Percentiles rank a stretch among this genome's conserved stretches.
phyloP scores from a whole-genome alignment of 1,140 invertebrate species.

The Trinorchestia longiramus region DNA sequence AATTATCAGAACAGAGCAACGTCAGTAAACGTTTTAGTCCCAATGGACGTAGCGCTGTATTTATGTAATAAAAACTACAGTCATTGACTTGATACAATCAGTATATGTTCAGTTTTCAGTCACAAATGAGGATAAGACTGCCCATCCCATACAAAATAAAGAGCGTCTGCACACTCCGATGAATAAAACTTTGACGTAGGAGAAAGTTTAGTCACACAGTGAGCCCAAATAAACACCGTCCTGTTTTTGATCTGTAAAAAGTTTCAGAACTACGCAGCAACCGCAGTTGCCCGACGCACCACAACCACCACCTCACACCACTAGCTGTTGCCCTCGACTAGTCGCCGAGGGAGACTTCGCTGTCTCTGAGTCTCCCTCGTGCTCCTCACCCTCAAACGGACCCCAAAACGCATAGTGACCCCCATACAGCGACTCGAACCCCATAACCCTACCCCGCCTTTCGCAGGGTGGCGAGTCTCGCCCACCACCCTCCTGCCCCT shows the following conservation, averaged over 20 bases:
- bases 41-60: background rate
- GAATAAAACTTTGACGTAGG: background rate
- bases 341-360: background rate
- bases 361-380: slow-evolving; percentile 28
- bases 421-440: background rate
- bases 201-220: background rate
- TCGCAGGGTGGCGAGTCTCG: background rate
- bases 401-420: slow-evolving; percentile 36
- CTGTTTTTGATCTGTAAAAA: background rate
- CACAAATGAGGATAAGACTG: background rate
- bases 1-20: background rate
- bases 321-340: slow-evolving; percentile 17
- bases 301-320: background rate
- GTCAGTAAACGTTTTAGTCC: background rate
- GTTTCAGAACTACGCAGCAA: slow-evolving; percentile 18
- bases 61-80: background rate
- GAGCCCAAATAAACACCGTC: background rate
- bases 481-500: background rate
- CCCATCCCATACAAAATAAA: background rate
- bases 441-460: background rate
- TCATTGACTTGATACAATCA: background rate
- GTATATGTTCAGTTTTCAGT: background rate
- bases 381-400: slow-evolving; percentile 30
- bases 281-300: background rate
- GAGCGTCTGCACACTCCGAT: background rate